Base-by-base conservation (phyloP, 2,113 vertebrate species). In the Irena cyanogastra region DNA sequence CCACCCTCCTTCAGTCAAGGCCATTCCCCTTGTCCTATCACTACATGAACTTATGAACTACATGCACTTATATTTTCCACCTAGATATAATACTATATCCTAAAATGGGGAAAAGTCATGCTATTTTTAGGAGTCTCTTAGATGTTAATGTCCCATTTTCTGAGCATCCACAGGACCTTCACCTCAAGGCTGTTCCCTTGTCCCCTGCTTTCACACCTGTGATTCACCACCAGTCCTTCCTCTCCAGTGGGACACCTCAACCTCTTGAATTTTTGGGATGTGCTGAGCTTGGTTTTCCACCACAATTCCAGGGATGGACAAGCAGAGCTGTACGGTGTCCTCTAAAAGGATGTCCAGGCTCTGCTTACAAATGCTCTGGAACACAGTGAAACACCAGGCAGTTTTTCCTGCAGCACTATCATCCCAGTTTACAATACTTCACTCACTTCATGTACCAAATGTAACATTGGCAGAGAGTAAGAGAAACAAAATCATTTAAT, bases 231-330 rank as follows among this genome's bases (percentile, higher is more conserved):
- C 37, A 50, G 18, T 4, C 42, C 49, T 27, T 71, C 69, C 26
- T 5, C 22, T 65, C 54, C 89, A 72, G 20, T 0, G 0, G 28
- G n/a, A 37, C 3, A 1, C 14, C 18, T 15, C n/a, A 39, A 2
- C 7, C 7, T 37, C 37, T 5, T 17, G 7, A 26, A 24, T 57
- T 69, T 88, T 42, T 23, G 57, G 45, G n/a, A 8, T 13, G 3
- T 24, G 10, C 39, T 39, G 54, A 31, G 17, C 68, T 81, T 30
- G 37, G 6, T 37, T 80, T 72, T 5, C 33, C 47, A 66, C 33
- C 8, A 1, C 30, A 15, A 10, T 10, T 17, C 44, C 24, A 49
- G 18, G 35, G 60, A 39, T 11, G 61, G 61, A 24, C 19, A 53
- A 31, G 41, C 0, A 6, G 54, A 74, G 11, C 76, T 69, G 35